These are phyloP conservation scores for Hypanus sabinus DNA, from an alignment of 2,113 vertebrate genomes.

Conservation along the genomic window DNA sequence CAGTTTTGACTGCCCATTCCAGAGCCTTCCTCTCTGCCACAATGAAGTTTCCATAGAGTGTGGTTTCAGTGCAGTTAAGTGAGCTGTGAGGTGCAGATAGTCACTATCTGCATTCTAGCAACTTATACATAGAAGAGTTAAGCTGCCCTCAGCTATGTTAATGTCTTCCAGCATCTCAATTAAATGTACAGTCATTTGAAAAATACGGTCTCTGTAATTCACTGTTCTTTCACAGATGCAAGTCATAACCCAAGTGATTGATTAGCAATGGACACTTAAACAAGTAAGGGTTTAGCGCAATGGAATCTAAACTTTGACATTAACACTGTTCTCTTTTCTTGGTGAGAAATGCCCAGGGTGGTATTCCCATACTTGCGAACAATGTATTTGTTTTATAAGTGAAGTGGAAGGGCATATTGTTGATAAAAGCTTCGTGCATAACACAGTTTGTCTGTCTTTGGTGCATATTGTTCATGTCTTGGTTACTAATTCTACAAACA, in stretches of 20 bases:
- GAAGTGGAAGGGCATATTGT: conserved; percentile 1
- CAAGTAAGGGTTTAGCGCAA: neutral
- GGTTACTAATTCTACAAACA: neutral
- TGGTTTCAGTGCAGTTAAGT: no score
- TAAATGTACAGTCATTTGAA: conserved; percentile 20
- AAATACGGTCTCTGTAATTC: conserved; percentile 24
- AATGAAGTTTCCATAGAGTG: no score
- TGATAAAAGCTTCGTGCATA: neutral
- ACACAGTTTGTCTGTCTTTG: neutral
- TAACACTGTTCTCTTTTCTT: conserved; percentile 1
- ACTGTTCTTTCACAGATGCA: conserved; percentile 10
- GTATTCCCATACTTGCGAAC: conserved; percentile 20
- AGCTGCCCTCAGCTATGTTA: neutral
- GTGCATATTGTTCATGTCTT: neutral
- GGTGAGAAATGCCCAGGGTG: conserved; percentile 22
- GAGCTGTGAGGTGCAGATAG: neutral
- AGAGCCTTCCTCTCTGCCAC: no score
- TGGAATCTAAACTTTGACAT: conserved; percentile 31
- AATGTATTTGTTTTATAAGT: conserved; percentile 17
- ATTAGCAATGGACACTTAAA: neutral
- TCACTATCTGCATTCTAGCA: neutral
- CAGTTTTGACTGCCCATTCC: no score
- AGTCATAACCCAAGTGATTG: conserved; percentile 34
- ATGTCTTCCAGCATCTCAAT: neutral
- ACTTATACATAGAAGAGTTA: conserved; percentile 5